Conservation (phyloP, 2,888 invertebrate genomes). For the Lasius fuliginosus region DNA sequence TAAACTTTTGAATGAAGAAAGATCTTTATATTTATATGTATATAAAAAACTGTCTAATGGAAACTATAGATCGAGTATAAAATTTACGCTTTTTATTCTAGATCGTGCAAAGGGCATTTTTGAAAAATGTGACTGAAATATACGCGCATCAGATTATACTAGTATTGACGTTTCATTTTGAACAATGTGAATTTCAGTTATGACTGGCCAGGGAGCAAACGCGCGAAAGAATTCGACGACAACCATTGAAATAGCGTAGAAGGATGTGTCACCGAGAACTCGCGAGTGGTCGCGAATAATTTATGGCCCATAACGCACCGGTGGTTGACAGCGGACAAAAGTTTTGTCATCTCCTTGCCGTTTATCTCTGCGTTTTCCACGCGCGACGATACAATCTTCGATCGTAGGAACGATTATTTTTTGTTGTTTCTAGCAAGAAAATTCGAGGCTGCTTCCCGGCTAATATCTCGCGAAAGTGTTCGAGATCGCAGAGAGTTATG, state of each 20-base stretch:
- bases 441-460: slow-evolving; percentile 6
- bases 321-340: slow-evolving; percentile 68
- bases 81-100: background rate
- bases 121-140: background rate
- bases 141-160: background rate
- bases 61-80: background rate
- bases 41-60: background rate
- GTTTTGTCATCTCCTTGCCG: slow-evolving; percentile 56
- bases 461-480: slow-evolving; percentile 60
- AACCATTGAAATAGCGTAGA: slow-evolving; percentile 19
- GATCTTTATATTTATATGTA: background rate
- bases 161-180: background rate
- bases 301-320: slow-evolving; percentile 69
- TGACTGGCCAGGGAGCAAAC: background rate
- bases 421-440: slow-evolving; percentile 8
- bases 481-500: slow-evolving; percentile 59
- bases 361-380: slow-evolving; percentile 18
- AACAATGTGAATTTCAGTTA: slow-evolving; percentile 40
- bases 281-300: slow-evolving; percentile 66
- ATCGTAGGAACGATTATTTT: slow-evolving; percentile 69
- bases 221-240: slow-evolving; percentile 33
- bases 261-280: slow-evolving; percentile 49
- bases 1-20: background rate
- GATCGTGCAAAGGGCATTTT: background rate
- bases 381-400: slow-evolving; percentile 60